Base-by-base conservation (phyloP, 2,797 vertebrate genomes). In the Dryobates pubescens region DNA sequence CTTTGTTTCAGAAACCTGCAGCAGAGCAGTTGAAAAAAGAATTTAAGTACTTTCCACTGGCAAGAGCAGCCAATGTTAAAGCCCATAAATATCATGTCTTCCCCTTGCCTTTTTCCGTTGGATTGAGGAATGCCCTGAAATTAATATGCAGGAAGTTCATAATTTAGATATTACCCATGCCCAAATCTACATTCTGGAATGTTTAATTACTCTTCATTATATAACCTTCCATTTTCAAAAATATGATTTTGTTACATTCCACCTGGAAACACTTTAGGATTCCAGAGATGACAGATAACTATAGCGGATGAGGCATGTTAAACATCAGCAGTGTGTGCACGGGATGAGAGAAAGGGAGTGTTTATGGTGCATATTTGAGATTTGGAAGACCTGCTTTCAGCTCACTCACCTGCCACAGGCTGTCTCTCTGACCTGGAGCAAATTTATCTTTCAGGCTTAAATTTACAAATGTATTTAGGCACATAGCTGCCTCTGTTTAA, bases 231-330 rank as follows among this genome's bases (percentile, higher is more conserved):
- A 29, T 84, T 94, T 82, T 93, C 7, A 76, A 85, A 94, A 38
- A 23, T 38, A 59, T 82, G 73, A 57, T 93, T 91, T 94, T 94
- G 34, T 86, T 84, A 69, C 90, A 85, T 79, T 88, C 84, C 94
- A 88, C 59, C 45, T 62, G 92, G 91, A 89, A 96, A 89, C 83
- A 83, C 75, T 88, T 91, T 91, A 92, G 82, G 57, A 94, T 93
- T 89, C 73, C 89, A 90, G 88, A 92, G 24, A 91, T 95, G 92
- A 93, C 78, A 92, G 81, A 94, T 80, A 94, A 94, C 87, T 87
- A 81, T 47, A 83, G 71, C 68, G 79, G 89, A 57, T 85, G 75
- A 85, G 74, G 34, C 54, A 59, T 58, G n/a, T 77, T 86, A 74
- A 82, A 75, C 62, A 51, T 61, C 75, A 72, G n/a, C 29, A 82